Evolutionary conservation across 35 echinoderm and acorn worm species (phyloP).

Genomic region (Heliocidaris erythrogramma): DNA sequence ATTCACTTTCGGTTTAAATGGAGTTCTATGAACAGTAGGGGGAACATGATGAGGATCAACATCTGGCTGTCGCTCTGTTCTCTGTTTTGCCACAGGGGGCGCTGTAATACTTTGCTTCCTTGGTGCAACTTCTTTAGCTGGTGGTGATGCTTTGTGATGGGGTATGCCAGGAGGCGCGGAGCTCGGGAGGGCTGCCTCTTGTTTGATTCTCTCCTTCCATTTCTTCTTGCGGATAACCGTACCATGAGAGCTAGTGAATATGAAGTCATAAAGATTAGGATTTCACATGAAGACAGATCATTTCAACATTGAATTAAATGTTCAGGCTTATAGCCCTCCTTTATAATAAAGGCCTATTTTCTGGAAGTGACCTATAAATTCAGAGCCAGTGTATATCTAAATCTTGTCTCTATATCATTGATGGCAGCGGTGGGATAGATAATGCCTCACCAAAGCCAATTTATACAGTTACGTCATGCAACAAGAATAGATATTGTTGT

Average conservation of each 20-base stretch:
- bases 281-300: too few relatives aligned
- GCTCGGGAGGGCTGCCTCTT: slow-evolving; percentile 47
- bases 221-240: slow-evolving; percentile 38
- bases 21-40: background rate
- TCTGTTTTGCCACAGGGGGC: background rate
- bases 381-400: too few relatives aligned
- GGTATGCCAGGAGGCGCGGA: slow-evolving; percentile 40
- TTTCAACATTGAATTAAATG: too few relatives aligned
- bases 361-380: too few relatives aligned
- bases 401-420: too few relatives aligned
- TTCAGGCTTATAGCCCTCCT: too few relatives aligned
- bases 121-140: background rate
- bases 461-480: too few relatives aligned
- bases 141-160: background rate
- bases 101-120: slow-evolving; percentile 17
- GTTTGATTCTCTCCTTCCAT: slow-evolving; percentile 55
- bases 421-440: too few relatives aligned
- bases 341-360: too few relatives aligned
- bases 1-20: background rate
- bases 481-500: too few relatives aligned
- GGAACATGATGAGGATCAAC: slow-evolving; percentile 23
- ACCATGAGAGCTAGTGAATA: slow-evolving; percentile 46
- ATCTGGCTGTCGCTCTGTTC: background rate
- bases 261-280: background rate
- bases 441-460: too few relatives aligned